phyloP scores from a whole-genome alignment of 2,113 vertebrate species.

The Halcyon malimbica region DNA sequence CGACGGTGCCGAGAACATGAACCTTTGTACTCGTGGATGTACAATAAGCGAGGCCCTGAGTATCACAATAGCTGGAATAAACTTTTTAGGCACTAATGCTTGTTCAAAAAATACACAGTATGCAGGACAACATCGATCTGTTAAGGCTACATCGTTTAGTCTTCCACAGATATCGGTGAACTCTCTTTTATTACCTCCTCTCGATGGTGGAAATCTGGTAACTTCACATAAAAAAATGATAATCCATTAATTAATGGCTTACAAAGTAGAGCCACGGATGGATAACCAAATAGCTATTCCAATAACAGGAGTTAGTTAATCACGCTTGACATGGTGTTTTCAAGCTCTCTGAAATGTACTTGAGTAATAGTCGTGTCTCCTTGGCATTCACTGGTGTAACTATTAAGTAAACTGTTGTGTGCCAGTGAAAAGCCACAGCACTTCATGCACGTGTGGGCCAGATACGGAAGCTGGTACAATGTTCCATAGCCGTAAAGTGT shows the following conservation, averaged over 20 bases:
- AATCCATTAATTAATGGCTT: not conserved
- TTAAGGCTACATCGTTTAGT: slow-evolving; percentile 34
- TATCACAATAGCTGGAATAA: slow-evolving; percentile 44
- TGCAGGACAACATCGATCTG: not conserved
- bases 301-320: not conserved
- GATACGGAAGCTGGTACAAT: not conserved
- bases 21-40: not conserved
- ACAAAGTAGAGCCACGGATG: not conserved
- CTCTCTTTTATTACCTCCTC: not conserved
- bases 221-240: not conserved
- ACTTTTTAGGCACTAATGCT: slow-evolving; percentile 45
- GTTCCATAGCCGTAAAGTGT: not conserved
- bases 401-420: rapidly evolving
- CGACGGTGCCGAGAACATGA: not conserved
- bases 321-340: not conserved
- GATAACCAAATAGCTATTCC: not conserved
- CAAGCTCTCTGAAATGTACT: not conserved
- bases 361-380: not conserved
- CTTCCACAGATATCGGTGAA: not conserved
- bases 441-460: not conserved
- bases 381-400: not conserved
- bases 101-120: slow-evolving; percentile 25
- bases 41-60: slow-evolving; percentile 55
- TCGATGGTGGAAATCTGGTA: not conserved
- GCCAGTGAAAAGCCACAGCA: not conserved